Base-by-base conservation (phyloP, 2,888 invertebrate species). In the Folsomia manolachei region DNA sequence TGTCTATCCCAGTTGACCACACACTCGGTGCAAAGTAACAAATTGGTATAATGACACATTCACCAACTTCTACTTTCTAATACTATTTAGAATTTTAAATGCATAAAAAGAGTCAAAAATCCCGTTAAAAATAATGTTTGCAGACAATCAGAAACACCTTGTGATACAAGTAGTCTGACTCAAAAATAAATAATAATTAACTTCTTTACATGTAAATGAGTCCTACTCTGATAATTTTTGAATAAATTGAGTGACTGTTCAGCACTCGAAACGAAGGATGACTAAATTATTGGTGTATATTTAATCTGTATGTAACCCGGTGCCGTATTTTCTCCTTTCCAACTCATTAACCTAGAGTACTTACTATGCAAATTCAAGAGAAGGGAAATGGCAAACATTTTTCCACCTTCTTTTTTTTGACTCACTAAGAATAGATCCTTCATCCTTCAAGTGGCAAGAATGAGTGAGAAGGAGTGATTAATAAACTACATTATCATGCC, bases 151-250 rank as follows among this genome's bases (percentile, higher is more conserved):
- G 11, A 56, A 56, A 56, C 7, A 21, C 7, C n/a, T 56, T 56
- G 7, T 56, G 11, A 14, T 56, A n/a, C 63, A 69, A n/a, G n/a
- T n/a, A n/a, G n/a, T n/a, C n/a, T n/a, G n/a, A n/a, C n/a, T n/a
- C n/a, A n/a, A n/a, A n/a, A n/a, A 53, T 27, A 69, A 72, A 72
- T 63, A 25, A 61, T 60, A 69, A 9, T 27, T 39, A 39, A 14
- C 14, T 39, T 4, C 39, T 39, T 39, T 39, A 39, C 39, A 39
- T 14, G 14, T 2, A 25, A 62, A 67, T 72, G 73, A 79, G 78
- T 80, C 77, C 76, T 78, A 80, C 77, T 77, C 78, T 80, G 73
- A 80, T 80, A 80, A 77, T 75, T 79, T 73, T 69, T 65, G 73
- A 78, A 76, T 78, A 78, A 78, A 77, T 74, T 52, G 51, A 63